Evolutionary conservation across 2,888 invertebrate species (phyloP).

Genomic region (Hoplodrina ambigua): DNA sequence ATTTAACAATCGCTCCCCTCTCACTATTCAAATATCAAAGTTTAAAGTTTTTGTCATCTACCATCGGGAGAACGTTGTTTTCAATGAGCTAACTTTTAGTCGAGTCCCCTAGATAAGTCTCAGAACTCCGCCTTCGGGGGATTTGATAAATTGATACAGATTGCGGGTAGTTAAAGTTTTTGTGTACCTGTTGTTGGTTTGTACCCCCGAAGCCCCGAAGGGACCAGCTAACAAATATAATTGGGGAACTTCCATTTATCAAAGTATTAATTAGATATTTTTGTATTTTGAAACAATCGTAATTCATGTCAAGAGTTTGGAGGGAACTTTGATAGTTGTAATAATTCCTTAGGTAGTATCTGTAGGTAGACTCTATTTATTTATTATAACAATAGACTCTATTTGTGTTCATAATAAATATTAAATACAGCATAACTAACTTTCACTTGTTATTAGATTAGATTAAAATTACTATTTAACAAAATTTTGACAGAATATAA

Average conservation of each 20-base stretch:
- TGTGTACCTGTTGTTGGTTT: conserved; percentile 59
- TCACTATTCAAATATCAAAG: conserved; percentile 37
- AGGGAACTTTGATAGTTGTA: conserved; percentile 5
- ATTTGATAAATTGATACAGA: conserved; percentile 76
- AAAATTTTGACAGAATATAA: too few species aligned
- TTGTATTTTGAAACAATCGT: conserved; percentile 49
- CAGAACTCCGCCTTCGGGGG: conserved; percentile 59
- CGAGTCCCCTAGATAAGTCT: conserved; percentile 66
- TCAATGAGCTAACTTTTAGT: conserved; percentile 70
- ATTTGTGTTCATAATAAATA: too few species aligned
- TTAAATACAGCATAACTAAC: too few species aligned
- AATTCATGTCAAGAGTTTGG: conserved; percentile 33
- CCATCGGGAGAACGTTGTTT: conserved; percentile 62
- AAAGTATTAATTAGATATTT: conserved; percentile 61
- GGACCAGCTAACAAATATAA: conserved; percentile 48
- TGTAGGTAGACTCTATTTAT: too few species aligned
- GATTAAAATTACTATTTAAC: too few species aligned
- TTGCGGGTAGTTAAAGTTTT: conserved; percentile 70
- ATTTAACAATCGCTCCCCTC: neutral
- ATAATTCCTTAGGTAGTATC: neutral
- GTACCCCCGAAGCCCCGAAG: conserved; percentile 11
- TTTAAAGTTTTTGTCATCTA: conserved; percentile 50
- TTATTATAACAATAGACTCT: too few species aligned
- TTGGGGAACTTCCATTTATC: conserved; percentile 58
- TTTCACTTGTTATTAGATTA: too few species aligned